Evolutionary conservation across 2,797 vertebrate species (phyloP).

Genomic region (Eulemur rubriventer): DNA sequence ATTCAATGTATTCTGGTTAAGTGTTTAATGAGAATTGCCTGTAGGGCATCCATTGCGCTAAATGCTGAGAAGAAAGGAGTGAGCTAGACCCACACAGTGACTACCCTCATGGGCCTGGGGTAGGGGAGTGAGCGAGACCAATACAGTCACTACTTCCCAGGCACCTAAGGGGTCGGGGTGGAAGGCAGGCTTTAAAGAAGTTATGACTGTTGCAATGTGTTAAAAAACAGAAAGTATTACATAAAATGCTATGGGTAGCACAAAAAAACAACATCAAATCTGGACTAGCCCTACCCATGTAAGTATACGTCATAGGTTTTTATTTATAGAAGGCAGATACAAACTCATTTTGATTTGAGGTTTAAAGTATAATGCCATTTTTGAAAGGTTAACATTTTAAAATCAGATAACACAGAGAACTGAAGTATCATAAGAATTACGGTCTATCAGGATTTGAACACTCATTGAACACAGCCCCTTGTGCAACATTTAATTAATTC

Average conservation of each 20-base stretch:
- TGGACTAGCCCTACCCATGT: background rate
- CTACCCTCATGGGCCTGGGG: fast-evolving
- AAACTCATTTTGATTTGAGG: background rate
- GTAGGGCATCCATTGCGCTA: background rate
- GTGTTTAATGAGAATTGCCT: constrained; percentile 2
- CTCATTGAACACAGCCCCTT: background rate
- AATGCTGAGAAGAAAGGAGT: background rate
- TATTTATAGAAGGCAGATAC: background rate
- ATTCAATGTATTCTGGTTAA: constrained; percentile 37
- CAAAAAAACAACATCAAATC: background rate
- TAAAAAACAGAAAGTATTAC: background rate
- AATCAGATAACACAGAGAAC: constrained; percentile 8
- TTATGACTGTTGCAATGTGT: background rate
- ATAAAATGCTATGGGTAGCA: background rate
- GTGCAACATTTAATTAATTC: background rate
- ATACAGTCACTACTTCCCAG: background rate
- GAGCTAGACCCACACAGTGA: background rate
- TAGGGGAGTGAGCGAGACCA: background rate
- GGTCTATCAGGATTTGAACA: background rate
- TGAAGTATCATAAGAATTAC: background rate
- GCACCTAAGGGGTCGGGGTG: background rate
- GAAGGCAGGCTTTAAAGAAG: background rate
- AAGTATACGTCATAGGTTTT: background rate
- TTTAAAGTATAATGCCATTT: constrained; percentile 6
- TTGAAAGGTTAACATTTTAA: constrained; percentile 33